These are phyloP conservation scores for Dendrocopos noguchii DNA, from an alignment of 2,113 vertebrate species.

Conservation along the genomic window DNA sequence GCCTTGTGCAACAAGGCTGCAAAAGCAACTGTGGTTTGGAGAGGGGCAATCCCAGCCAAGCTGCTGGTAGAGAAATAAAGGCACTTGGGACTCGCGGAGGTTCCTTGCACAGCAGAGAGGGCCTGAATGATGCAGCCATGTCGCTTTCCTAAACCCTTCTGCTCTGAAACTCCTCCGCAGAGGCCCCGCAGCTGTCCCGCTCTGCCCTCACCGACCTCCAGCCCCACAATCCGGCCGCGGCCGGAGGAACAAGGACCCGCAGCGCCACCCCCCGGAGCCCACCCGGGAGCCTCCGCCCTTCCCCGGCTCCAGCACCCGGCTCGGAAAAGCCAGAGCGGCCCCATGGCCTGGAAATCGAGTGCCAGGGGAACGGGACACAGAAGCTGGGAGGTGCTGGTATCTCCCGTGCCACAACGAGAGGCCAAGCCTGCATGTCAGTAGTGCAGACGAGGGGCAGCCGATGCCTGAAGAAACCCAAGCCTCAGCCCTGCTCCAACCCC, in stretches of 20 bases:
- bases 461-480: not conserved
- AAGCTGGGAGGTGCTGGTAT: not conserved
- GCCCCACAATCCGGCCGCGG: no score
- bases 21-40: not conserved
- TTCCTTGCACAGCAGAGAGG: not conserved
- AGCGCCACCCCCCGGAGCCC: not conserved
- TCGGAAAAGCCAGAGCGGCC: not conserved
- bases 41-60: not conserved
- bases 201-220: not conserved
- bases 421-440: accelerated
- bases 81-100: not conserved
- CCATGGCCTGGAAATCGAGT: no score
- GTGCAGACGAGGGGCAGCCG: not conserved
- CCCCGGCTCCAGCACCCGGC: not conserved
- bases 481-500: not conserved
- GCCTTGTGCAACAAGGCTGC: not conserved
- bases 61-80: not conserved
- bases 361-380: not conserved
- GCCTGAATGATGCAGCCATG: not conserved
- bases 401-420: accelerated
- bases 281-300: not conserved
- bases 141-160: not conserved
- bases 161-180: not conserved
- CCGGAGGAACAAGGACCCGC: not conserved
- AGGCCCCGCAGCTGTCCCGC: no score